Base-by-base conservation (phyloP, 2,113 vertebrate species). In the Struthio camelus region DNA sequence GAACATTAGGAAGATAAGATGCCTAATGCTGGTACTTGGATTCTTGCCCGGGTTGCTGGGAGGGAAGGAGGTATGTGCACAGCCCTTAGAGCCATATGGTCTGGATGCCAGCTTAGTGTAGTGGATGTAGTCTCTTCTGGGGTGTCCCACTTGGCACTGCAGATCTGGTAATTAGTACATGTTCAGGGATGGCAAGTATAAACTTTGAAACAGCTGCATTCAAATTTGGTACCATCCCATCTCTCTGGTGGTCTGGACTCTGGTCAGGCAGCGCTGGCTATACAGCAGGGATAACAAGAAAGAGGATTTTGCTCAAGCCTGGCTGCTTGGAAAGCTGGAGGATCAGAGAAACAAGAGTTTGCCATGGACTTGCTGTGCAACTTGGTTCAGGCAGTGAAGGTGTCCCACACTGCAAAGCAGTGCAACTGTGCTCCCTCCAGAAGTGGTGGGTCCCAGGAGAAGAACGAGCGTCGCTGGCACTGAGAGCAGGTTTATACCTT, bases 81-180 rank as follows among this genome's bases (percentile, higher is more conserved):
- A 78, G 10, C 20, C 28, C n/a, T 0, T 2, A 27, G 67, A 80
- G 59, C 78, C 9, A 0, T 36, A 2, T 15, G 46, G 18, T 2
- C 11, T 50, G 59, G 17, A 22, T 92, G 65, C 53, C 73, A 64
- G 5, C 3, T 0, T 27, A 19, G 67, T 11, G 34, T 11, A 11
- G 8, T 1, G 17, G 25, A 38, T 27, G 32, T 19, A 9, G 4
- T 69, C 48, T 81, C 36, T 34, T 85, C 17, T 82, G 79, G 59
- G 13, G 4, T n/a, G 54, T 84, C 59, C 80, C 8, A 5, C 24
- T 40, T 62, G 24, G 46, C 5, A 1, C 3, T 56, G 54, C 17
- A 6, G 42, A 30, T 28, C 32, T 15, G 38, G 25, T 9, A 27
- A 4, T 30, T 48, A 30, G 17, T 73, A 12, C 48, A 11, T 14